Conservation (phyloP, 1,140 invertebrate species). For the Pseudachorutes palmiensis region DNA sequence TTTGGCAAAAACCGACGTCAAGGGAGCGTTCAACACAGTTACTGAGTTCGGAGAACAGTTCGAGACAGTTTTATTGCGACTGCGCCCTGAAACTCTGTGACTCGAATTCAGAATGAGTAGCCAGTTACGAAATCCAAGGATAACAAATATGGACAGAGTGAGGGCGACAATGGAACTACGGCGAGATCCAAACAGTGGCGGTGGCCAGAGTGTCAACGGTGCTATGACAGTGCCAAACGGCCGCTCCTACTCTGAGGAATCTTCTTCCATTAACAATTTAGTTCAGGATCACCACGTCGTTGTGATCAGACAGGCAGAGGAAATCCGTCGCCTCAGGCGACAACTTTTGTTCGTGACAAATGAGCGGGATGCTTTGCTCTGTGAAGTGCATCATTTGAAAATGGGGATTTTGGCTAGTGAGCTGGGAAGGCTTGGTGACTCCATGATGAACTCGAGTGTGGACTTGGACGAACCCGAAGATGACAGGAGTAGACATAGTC, state of each 20-base stretch:
- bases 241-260: neutral
- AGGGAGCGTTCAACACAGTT: neutral
- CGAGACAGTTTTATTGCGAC: neutral
- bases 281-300: conserved; percentile 8
- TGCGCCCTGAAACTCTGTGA: no score
- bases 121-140: conserved; percentile 2
- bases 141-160: neutral
- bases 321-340: conserved; percentile 22
- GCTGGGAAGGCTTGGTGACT: conserved; percentile 21
- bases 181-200: neutral
- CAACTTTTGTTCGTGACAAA: conserved; percentile 15
- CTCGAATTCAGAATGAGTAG: neutral
- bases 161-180: neutral
- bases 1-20: neutral
- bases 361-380: conserved; percentile 27
- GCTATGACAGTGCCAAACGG: neutral
- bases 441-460: neutral
- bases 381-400: conserved; percentile 33
- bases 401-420: conserved; percentile 31
- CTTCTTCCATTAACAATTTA: neutral
- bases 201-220: neutral
- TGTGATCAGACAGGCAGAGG: conserved; percentile 20
- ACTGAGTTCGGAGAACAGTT: neutral
- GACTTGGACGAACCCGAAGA: conserved; percentile 9
- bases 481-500: neutral